Base-by-base conservation (phyloP, 2,113 vertebrate genomes). In the Takifugu bimaculatus region DNA sequence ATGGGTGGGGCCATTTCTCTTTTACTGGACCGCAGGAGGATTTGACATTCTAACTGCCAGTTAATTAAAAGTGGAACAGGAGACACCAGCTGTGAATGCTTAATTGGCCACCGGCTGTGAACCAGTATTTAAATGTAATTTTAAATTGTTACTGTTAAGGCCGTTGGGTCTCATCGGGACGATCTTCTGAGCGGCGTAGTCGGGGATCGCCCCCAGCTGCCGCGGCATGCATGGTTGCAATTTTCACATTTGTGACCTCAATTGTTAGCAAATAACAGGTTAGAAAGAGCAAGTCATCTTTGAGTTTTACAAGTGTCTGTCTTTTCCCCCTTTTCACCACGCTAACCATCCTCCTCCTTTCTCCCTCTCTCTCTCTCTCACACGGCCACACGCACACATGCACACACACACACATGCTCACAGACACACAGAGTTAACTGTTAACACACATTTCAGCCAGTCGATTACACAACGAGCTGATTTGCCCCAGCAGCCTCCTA, bases 21-120 rank as follows among this genome's bases (percentile, higher is more conserved):
- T 86, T 85, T 75, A 87, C 75, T 82, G 63, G 60, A 84, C 85
- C 78, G 63, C 80, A 78, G 68, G 68, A 29, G 65, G 70, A 62
- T 66, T 80, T 78, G 20, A 20, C 20, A 60, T 63, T 68, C 63
- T 50, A 44, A 73, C 75, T 80, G 74, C 73, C 63, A 73, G 53
- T 66, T 79, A 75, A 82, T 83, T 83, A 78, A 86, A 82, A 85
- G 65, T 54, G 44, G 27, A 83, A 58, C 44, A 54, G 43, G 67
- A 64, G 61, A 69, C 68, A 68, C 47, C 4, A 45, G 42, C 65
- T 62, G 67, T 6, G 60, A 62, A 53, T 55, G 54, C 70, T 65
- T 45, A 52, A 66, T 26, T 4, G 11, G 26, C 64, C 53, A 3
- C 28, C 50, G 59, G 3, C 61, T 68, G 35, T 28, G 57, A 56